phyloP scores from a whole-genome alignment of 2,113 vertebrate genomes.

The Tupaia chinensis region DNA sequence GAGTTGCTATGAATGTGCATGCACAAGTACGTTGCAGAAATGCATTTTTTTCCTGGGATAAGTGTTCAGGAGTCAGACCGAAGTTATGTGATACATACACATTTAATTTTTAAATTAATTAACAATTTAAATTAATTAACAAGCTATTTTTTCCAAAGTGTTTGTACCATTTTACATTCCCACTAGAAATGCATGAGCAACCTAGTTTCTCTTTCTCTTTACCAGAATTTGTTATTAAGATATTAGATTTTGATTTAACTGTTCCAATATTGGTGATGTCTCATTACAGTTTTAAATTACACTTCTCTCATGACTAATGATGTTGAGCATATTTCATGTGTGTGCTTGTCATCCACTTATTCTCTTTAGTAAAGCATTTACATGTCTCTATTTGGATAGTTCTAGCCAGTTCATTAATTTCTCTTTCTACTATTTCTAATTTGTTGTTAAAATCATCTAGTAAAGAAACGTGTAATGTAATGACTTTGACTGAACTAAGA shows the following conservation, averaged over 20 bases:
- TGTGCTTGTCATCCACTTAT: neutral
- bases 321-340: neutral
- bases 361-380: neutral
- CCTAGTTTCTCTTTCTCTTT: neutral
- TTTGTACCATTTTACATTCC: neutral
- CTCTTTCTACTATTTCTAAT: neutral
- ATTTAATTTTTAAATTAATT: too few species aligned
- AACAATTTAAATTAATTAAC: too few species aligned
- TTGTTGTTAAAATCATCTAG: neutral
- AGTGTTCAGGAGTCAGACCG: neutral
- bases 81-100: neutral
- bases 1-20: neutral
- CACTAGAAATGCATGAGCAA: neutral
- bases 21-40: neutral
- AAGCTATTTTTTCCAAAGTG: neutral
- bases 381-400: neutral
- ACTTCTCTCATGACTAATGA: neutral
- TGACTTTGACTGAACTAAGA: too few species aligned
- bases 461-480: neutral
- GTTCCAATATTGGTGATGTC: neutral
- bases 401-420: neutral
- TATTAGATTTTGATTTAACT: neutral
- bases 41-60: neutral
- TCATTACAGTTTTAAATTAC: neutral
- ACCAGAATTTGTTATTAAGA: neutral